Conservation (phyloP, 2,888 invertebrate species). For the Elgonia sp. region DNA sequence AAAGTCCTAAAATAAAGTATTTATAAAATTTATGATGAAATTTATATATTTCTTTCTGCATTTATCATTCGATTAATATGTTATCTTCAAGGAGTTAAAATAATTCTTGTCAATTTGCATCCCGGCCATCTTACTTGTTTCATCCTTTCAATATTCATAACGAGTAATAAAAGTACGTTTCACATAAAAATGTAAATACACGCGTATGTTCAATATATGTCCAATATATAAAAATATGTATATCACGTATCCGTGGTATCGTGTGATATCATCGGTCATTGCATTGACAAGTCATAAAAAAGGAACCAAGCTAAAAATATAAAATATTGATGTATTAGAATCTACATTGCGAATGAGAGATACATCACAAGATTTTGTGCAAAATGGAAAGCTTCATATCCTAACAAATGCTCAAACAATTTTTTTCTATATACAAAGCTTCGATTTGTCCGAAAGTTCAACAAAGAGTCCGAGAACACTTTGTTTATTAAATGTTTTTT, state of each 20-base stretch:
- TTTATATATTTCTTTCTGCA: background rate
- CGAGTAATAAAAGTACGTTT: slow-evolving; percentile 57
- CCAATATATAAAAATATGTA: slow-evolving; percentile 33
- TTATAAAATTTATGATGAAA: no score
- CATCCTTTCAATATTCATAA: slow-evolving; percentile 53
- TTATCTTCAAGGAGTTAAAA: slow-evolving; percentile 27
- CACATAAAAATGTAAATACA: slow-evolving; percentile 56
- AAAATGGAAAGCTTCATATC: slow-evolving; percentile 41
- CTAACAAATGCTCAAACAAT: slow-evolving; percentile 43
- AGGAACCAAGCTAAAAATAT: slow-evolving; percentile 52
- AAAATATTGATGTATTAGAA: slow-evolving; percentile 66
- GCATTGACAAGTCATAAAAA: slow-evolving; percentile 68
- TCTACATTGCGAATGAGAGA: slow-evolving; percentile 49
- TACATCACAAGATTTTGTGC: slow-evolving; percentile 42
- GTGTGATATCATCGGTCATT: slow-evolving; percentile 64
- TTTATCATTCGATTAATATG: slow-evolving; percentile 37
- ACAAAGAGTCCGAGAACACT: slow-evolving; percentile 29
- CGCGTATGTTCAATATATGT: slow-evolving; percentile 20
- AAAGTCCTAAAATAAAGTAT: no score
- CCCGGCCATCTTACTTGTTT: background rate
- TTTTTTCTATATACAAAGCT: slow-evolving; percentile 19
- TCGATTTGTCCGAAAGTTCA: slow-evolving; percentile 21
- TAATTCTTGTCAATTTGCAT: slow-evolving; percentile 60
- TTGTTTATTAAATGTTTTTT: slow-evolving; percentile 47
- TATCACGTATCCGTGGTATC: slow-evolving; percentile 16